Base-by-base conservation (phyloP, 92 coral and sea anemone genomes). In the Nematostella vectensis region DNA sequence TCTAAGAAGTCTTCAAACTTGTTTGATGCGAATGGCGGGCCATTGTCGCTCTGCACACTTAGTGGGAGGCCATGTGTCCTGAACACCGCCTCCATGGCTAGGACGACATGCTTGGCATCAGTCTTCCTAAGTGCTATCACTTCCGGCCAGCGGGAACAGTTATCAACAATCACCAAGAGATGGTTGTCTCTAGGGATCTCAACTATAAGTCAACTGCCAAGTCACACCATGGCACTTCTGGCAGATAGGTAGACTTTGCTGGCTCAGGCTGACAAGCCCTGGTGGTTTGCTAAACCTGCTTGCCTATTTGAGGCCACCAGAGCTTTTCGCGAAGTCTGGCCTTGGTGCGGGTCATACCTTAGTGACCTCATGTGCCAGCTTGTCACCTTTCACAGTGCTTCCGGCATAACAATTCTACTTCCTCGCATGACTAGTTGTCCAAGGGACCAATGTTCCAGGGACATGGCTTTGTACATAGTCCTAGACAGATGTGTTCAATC, bases 71-170 rank as follows among this genome's bases (percentile, higher is more conserved):
- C 77, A 57, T 82, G 91, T 27, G 81, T 71, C 44, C 45, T 53
- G 74, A 71, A 77, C 39, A 65, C 77, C n/a, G 67, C 72, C 29
- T 78, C 75, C 78, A 72, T 60, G 20, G 72, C 69, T 3, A 45
- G 51, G 13, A 67, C 62, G 20, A 72, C 63, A 29, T 63, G 79
- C 27, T 57, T 31, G 3, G 75, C 70, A 44, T 74, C 77, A 8
- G 87, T 65, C 52, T 79, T 80, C 74, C 65, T 70, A 17, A 84
- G 55, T 20, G 70, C 48, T 31, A 70, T 61, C 3, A 75, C 83
- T 62, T 85, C 83, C 0, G 81, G 83, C 83, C 87, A 75, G 0
- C 83, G 77, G 2, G 62, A 68, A 54, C 59, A 75, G 68, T 84
- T 65, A 70, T 80, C 81, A 2, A 72, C 59, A 15, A 45, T 65